phyloP scores from a whole-genome alignment of 2,888 invertebrate species.

The Pyrocoelia pectoralis region DNA sequence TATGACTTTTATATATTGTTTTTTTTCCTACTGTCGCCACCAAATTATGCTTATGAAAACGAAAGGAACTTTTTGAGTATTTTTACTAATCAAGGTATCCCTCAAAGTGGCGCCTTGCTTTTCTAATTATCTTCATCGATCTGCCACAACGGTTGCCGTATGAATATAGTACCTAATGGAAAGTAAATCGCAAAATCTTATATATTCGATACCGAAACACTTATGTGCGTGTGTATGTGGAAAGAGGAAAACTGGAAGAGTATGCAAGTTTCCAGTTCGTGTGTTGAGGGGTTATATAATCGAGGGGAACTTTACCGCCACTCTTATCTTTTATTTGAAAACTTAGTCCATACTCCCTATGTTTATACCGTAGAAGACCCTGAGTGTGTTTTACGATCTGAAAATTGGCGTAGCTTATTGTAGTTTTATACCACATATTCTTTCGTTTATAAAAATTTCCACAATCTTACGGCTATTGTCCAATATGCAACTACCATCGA shows the following conservation, averaged over 20 bases:
- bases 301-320: conserved; percentile 12
- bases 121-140: no score
- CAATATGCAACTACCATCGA: background rate
- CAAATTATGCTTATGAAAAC: conserved; percentile 2
- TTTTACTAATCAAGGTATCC: background rate
- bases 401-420: conserved; percentile 43
- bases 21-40: conserved; percentile 6
- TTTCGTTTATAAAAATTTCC: background rate
- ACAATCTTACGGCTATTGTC: background rate
- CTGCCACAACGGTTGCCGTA: background rate
- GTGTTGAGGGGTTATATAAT: conserved; percentile 19
- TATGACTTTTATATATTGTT: background rate
- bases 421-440: conserved; percentile 25
- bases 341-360: conserved; percentile 51
- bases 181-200: conserved; percentile 24
- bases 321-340: conserved; percentile 52
- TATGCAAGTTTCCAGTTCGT: conserved; percentile 26
- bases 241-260: conserved; percentile 6
- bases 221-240: no score
- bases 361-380: conserved; percentile 48
- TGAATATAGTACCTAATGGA: conserved; percentile 24
- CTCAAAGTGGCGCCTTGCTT: no score
- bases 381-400: conserved; percentile 50
- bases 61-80: background rate
- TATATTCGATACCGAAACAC: conserved; percentile 15